These are phyloP conservation scores for Hipposideros armiger DNA, from an alignment of 2,113 vertebrate genomes.

Conservation along the genomic window DNA sequence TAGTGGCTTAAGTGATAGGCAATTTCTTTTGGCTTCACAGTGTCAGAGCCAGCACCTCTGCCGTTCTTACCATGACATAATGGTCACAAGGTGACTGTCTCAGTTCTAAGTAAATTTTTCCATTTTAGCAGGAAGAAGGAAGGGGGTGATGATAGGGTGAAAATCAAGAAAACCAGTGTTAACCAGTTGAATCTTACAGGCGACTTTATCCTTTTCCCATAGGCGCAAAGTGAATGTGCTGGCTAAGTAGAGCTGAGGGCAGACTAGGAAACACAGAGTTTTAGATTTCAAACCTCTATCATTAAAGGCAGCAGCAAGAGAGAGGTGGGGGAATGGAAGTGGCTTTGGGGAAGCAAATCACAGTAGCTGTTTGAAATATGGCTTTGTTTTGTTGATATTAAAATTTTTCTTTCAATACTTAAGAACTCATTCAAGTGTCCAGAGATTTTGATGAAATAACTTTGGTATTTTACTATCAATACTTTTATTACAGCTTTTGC, in stretches of 20 bases:
- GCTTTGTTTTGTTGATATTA: neutral
- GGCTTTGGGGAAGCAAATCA: neutral
- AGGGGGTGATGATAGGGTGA: neutral
- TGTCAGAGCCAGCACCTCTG: neutral
- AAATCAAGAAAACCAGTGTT: neutral
- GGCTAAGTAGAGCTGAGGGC: neutral
- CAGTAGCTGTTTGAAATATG: neutral
- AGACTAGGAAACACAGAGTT: neutral
- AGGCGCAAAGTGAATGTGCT: neutral
- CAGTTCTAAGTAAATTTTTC: neutral
- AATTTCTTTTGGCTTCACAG: neutral
- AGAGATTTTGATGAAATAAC: slow-evolving; percentile 17
- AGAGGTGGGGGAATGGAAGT: neutral
- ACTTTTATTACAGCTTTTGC: neutral
- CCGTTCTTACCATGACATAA: neutral
- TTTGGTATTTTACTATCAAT: neutral
- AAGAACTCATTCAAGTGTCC: neutral
- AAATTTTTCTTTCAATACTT: neutral
- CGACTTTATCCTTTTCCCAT: neutral
- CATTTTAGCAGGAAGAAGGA: neutral
- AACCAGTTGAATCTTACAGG: neutral
- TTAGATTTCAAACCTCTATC: neutral
- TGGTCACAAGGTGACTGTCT: neutral
- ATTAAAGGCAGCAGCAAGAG: neutral
- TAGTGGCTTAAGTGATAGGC: neutral